A percentile compares a stretch with the other conserved stretches of the same genome.
phyloP scores from a whole-genome alignment of 2,888 invertebrate genomes.

The Sthenelais limicola region DNA sequence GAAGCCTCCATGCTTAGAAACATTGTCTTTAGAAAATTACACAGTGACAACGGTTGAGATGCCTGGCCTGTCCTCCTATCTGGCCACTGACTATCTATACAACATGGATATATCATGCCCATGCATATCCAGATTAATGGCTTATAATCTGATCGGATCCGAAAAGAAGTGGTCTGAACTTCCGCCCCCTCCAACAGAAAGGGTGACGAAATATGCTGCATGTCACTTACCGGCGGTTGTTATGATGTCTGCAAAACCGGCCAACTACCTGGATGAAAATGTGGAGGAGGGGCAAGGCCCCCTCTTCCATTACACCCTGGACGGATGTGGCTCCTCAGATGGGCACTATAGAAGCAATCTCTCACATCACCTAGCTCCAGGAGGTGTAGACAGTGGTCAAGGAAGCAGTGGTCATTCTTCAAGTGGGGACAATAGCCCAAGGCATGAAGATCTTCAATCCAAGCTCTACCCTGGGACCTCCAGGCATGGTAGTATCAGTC shows the following conservation, averaged over 20 bases:
- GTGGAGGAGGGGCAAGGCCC: conserved; percentile 28
- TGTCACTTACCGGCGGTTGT: conserved; percentile 18
- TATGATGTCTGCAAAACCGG: conserved; percentile 26
- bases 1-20: conserved; percentile 14
- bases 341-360: background rate
- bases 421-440: conserved; percentile 30
- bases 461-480: conserved; percentile 13
- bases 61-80: conserved; percentile 24
- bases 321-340: conserved; percentile 1
- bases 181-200: conserved; percentile 15
- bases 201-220: conserved; percentile 21
- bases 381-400: background rate
- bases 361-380: conserved; percentile 15
- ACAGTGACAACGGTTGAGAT: conserved; percentile 24
- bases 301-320: conserved; percentile 23
- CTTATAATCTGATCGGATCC: conserved; percentile 7
- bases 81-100: conserved; percentile 30
- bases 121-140: conserved; percentile 28
- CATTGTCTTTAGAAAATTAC: conserved; percentile 23
- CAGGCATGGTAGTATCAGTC: conserved; percentile 23
- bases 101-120: conserved; percentile 27
- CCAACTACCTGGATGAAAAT: conserved; percentile 14
- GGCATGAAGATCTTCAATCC: background rate
- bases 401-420: conserved; percentile 18
- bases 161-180: conserved; percentile 11